These are phyloP conservation scores for Malthinus seriepunctatus DNA, from an alignment of 2,888 invertebrate species.

Conservation along the genomic window DNA sequence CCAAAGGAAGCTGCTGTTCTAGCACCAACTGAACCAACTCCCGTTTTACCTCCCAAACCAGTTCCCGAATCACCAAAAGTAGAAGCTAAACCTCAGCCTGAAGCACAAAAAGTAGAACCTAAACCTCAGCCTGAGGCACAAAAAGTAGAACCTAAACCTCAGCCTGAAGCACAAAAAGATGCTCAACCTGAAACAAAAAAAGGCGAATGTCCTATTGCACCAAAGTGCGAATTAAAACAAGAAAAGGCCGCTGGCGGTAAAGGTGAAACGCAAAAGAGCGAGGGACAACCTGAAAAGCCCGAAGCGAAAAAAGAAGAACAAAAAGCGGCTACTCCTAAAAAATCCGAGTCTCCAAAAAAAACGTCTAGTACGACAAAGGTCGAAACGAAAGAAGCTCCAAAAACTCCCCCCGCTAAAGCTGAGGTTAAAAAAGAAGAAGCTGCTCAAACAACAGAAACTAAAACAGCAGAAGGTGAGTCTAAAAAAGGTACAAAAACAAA, in stretches of 20 bases:
- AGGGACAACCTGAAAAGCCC: too few relatives aligned
- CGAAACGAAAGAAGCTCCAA: conserved; percentile 18
- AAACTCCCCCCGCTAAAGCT: conserved; percentile 8
- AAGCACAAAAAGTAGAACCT: conserved; percentile 3
- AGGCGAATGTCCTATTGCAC: too few relatives aligned
- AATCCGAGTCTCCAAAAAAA: too few relatives aligned
- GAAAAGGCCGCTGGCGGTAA: too few relatives aligned
- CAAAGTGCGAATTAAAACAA: too few relatives aligned
- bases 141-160: not conserved
- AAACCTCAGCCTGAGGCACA: not conserved
- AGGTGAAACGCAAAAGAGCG: too few relatives aligned
- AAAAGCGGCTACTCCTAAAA: too few relatives aligned
- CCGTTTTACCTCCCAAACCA: not conserved
- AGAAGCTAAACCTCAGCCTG: not conserved
- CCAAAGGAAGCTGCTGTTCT: not conserved
- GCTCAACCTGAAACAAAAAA: not conserved
- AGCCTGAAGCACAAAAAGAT: not conserved
- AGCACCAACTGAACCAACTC: not conserved
- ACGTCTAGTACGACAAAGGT: not conserved
- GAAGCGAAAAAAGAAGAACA: too few relatives aligned
- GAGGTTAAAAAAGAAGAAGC: not conserved
- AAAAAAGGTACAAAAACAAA: not conserved
- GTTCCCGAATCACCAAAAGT: not conserved
- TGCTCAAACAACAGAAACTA: not conserved
- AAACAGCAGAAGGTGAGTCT: not conserved